phyloP scores from a whole-genome alignment of 2,797 vertebrate genomes.

The Coluber constrictor region DNA sequence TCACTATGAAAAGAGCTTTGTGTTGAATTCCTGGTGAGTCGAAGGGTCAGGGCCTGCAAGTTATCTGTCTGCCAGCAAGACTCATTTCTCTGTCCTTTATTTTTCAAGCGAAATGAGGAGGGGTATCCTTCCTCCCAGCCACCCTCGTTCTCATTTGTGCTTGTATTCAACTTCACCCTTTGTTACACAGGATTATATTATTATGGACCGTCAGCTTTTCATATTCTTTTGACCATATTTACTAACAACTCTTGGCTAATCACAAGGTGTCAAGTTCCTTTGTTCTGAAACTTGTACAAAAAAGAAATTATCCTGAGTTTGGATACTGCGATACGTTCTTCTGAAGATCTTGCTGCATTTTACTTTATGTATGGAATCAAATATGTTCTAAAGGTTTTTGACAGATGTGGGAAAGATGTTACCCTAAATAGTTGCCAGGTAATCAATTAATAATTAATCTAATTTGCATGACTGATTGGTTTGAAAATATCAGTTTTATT shows the following conservation, averaged over 20 bases:
- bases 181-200: slow-evolving; percentile 53
- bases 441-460: slow-evolving; percentile 29
- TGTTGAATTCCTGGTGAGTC: slow-evolving; percentile 77
- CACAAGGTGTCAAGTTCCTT: slow-evolving; percentile 56
- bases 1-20: slow-evolving; percentile 80
- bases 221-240: slow-evolving; percentile 67
- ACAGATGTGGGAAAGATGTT: slow-evolving; percentile 36
- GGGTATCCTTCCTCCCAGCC: slow-evolving; percentile 48
- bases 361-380: slow-evolving; percentile 39
- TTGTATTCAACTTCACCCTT: slow-evolving; percentile 56
- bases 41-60: slow-evolving; percentile 81
- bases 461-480: slow-evolving; percentile 32
- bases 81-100: slow-evolving; percentile 65
- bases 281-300: slow-evolving; percentile 54
- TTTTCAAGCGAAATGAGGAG: slow-evolving; percentile 65
- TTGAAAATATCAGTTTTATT: slow-evolving; percentile 56
- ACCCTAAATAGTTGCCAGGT: slow-evolving; percentile 30
- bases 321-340: slow-evolving; percentile 24
- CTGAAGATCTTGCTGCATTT: slow-evolving; percentile 26
- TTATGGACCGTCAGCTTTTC: slow-evolving; percentile 41
- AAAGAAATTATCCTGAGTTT: slow-evolving; percentile 36
- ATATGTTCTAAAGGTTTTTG: not conserved
- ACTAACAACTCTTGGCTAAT: slow-evolving; percentile 58
- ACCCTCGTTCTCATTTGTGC: slow-evolving; percentile 44
- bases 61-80: slow-evolving; percentile 72